Evolutionary conservation across 2,888 invertebrate species (phyloP), one percentile per base, ranked within the genome.

Genomic region (Lomographa bimaculata): DNA sequence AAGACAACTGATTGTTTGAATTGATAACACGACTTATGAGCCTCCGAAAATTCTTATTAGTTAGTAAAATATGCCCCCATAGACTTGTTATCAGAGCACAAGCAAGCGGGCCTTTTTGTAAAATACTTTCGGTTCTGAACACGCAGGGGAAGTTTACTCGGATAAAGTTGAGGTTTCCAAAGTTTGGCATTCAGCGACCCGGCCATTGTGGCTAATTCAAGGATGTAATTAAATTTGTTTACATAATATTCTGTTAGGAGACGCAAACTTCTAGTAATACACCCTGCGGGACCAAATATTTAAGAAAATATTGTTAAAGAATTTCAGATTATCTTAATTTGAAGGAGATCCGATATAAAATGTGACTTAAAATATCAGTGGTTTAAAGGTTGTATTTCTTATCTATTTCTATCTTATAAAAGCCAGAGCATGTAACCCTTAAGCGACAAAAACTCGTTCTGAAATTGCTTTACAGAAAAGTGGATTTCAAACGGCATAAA

Each of bases 221-320:
- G 75, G 72, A 71, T 73, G 75, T 83, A 83, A 84, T 86, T 83
- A 84, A 85, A 84, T 84, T 85, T 80, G 82, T 84, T 84, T 81
- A 75, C 75, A 78, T 74, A 72, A 79, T 77, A 75, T 76, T 80
- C 64, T 67, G 67, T 71, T 74, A 66, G 57, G 25, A 71, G 71
- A 71, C 64, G 62, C 65, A 72, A 80, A 75, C 64, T 73, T 77
- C 42, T 51, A 53, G 56, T 64, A 71, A 68, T 64, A 64, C 53
- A 67, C 61, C 58, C 48, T 36, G 30, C 33, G 49, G 54, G 50
- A 46, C 34, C 44, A 54, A 57, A 57, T 51, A 40, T 56, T 52
- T 50, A 44, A 48, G 45, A 47, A 46, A 53, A 45, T 50, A 51
- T 56, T 35, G 49, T 46, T 42, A 36, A 37, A 36, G 21, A 47